Percentiles rank a stretch among this genome's conserved stretches.
Conservation (phyloP, 2,888 invertebrate species). For the Rhagium mordax region DNA sequence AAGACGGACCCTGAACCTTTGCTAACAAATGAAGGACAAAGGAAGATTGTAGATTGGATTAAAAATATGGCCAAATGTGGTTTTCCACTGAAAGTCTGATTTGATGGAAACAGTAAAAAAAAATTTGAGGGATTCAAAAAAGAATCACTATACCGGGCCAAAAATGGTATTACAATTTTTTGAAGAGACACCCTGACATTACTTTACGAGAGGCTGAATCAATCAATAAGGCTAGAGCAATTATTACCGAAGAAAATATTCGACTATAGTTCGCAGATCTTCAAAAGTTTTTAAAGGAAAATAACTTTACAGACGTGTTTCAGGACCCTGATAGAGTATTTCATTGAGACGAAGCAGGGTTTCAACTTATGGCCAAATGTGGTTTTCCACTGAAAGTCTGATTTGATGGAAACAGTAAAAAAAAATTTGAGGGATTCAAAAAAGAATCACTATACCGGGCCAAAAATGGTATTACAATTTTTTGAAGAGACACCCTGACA, state of each 20-base stretch:
- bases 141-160: not conserved
- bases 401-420: not conserved
- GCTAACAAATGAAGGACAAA: not conserved
- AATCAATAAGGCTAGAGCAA: not conserved
- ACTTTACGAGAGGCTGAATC: not conserved
- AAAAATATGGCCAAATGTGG: not conserved
- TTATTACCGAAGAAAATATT: not conserved
- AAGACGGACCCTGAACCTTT: not conserved
- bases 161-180: not conserved
- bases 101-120: not conserved
- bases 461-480: not conserved
- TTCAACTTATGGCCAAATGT: not conserved
- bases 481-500: not conserved
- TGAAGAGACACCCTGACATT: not conserved
- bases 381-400: not conserved
- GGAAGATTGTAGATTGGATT: not conserved
- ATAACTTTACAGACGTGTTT: not conserved
- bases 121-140: not conserved
- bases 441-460: not conserved
- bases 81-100: not conserved
- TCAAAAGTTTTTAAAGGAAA: not conserved
- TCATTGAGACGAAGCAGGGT: not conserved
- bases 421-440: not conserved
- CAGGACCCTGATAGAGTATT: constrained; percentile 4
- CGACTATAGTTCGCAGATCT: constrained; percentile 5